Evolutionary conservation across 2,888 invertebrate genomes (phyloP), one percentile per base, ranked within the genome.

Genomic region (Clanis bilineata): DNA sequence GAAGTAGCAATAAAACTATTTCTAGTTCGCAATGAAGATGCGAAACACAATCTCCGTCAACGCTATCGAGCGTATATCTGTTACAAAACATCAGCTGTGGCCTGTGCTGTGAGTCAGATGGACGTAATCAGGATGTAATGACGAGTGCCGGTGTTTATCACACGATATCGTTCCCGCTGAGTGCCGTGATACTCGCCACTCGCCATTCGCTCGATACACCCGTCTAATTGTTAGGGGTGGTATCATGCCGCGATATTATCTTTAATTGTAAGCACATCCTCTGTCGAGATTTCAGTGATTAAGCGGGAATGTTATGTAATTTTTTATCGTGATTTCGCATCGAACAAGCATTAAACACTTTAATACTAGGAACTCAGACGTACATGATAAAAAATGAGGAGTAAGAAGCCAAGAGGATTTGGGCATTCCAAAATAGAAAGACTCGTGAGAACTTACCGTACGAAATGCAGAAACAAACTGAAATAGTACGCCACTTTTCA

Each of bases 191-290:
- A 65, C 67, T 65, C 67, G 66, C n/a, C n/a, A n/a, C n/a, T n/a
- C n/a, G n/a, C n/a, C n/a, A n/a, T n/a, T n/a, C n/a, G n/a, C 67
- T 63, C 65, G 71, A 74, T 74, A 71, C 71, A 65, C 68, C 64
- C 64, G 38, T 59, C 56, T 56, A 56, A 59, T 39, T 60, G 51
- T 39, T 61, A 65, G 66, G 71, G 69, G 36, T 69, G 72, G 61
- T 64, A 10, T 22, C 7, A n/a, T 32, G 12, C 21, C 21, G 21
- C 15, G 32, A 12, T 12, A 18, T 36, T 21, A 12, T 55, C 12
- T 28, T 15, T 23, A 44, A 44, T 32, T 18, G 9, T 18, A 2
- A 28, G n/a, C 2, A 15, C 5, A 18, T 43, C n/a, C n/a, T n/a
- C n/a, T n/a, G n/a, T n/a, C n/a, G n/a, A n/a, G n/a, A n/a, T n/a